Conservation (phyloP, 2,797 vertebrate species). For the Megaceryle alcyon region DNA sequence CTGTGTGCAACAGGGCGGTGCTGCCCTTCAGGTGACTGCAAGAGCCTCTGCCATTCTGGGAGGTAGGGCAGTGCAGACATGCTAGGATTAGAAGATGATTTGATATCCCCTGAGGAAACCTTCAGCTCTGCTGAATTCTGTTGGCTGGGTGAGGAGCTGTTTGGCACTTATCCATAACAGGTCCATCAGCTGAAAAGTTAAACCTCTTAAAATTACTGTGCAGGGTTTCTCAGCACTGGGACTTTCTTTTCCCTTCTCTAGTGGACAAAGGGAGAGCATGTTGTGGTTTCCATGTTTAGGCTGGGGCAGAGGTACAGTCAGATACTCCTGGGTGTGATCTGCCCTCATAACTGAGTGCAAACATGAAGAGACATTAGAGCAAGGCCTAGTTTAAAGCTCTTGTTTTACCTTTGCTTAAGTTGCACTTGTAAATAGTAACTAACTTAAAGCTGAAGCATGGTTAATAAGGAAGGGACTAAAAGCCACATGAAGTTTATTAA, state of each 20-base stretch:
- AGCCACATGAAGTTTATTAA: not conserved
- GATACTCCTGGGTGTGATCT: not conserved
- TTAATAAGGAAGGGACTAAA: not conserved
- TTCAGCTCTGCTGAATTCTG: not conserved
- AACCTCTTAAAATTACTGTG: not conserved
- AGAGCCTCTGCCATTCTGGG: not conserved
- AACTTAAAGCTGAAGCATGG: not conserved
- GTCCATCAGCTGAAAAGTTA: conserved; percentile 28
- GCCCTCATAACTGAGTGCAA: not conserved
- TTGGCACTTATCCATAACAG: conserved; percentile 20
- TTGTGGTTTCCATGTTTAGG: not conserved
- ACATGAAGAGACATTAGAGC: not conserved
- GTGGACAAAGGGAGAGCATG: not conserved
- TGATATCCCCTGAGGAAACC: conserved; percentile 21
- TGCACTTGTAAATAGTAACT: not conserved
- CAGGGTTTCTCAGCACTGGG: not conserved
- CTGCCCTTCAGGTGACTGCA: conserved; percentile 25
- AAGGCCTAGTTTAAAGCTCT: not conserved
- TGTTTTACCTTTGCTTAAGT: not conserved
- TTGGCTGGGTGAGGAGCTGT: conserved; percentile 18
- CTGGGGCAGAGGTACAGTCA: not conserved
- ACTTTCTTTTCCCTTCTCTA: not conserved
- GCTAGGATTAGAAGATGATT: not conserved
- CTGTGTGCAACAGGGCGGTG: rapidly evolving
- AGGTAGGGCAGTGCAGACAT: not conserved